Evolutionary conservation across 2,888 invertebrate genomes (phyloP).

Genomic region (Tenodera sinensis): DNA sequence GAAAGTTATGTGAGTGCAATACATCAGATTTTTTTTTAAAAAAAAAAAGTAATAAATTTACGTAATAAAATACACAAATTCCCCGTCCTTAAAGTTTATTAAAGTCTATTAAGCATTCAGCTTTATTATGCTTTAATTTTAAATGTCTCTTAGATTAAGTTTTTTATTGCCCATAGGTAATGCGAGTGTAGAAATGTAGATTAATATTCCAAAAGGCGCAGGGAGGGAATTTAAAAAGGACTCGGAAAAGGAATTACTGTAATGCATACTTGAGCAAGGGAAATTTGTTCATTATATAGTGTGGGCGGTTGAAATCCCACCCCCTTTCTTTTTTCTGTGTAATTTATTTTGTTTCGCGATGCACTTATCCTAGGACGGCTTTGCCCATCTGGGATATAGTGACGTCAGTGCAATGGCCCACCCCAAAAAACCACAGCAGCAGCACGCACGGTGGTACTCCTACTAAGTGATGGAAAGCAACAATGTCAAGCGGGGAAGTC

Average conservation of each 20-base stretch:
- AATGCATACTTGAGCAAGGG: background rate
- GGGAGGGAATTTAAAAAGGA: background rate
- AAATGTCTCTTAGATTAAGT: no score
- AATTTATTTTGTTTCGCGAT: background rate
- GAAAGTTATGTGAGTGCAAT: no score
- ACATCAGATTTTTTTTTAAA: no score
- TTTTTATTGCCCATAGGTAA: no score
- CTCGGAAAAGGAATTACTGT: background rate
- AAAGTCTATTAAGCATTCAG: no score
- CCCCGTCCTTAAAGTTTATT: no score
- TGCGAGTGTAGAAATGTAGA: background rate
- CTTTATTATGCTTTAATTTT: no score
- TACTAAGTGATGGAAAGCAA: conserved; percentile 27
- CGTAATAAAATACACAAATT: no score
- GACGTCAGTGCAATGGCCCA: background rate
- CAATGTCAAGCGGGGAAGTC: conserved; percentile 30
- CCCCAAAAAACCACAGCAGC: background rate
- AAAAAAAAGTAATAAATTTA: no score
- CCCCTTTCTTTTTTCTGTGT: background rate
- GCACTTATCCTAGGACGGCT: background rate
- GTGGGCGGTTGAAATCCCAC: background rate
- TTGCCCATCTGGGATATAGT: no score
- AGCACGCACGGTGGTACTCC: background rate
- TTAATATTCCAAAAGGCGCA: background rate
- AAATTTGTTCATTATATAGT: no score